phyloP scores from a whole-genome alignment of 92 coral and sea anemone species.

The Desmophyllum pertusum region DNA sequence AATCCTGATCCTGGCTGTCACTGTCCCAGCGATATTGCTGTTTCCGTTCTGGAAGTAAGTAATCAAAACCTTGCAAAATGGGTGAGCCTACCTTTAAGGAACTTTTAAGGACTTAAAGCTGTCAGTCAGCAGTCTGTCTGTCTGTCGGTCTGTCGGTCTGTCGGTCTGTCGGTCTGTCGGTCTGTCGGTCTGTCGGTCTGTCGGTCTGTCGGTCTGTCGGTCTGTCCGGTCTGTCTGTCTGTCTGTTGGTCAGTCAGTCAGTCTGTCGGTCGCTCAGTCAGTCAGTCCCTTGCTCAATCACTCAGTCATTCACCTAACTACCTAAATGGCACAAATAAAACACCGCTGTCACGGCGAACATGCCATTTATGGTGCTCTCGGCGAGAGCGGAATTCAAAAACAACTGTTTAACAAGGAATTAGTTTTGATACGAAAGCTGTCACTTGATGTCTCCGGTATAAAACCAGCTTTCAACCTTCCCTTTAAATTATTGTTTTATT shows the following conservation, averaged over 20 bases:
- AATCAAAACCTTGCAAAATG: too few relatives aligned
- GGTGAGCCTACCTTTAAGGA: background rate
- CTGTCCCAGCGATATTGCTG: slow-evolving; percentile 43
- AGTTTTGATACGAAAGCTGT: too few relatives aligned
- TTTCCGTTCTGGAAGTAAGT: slow-evolving; percentile 65
- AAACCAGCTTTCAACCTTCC: too few relatives aligned
- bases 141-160: background rate
- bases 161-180: background rate
- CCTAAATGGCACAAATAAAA: too few relatives aligned
- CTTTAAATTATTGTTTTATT: too few relatives aligned
- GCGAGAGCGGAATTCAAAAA: too few relatives aligned
- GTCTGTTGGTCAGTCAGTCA: background rate
- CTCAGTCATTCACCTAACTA: background rate
- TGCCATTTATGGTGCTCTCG: too few relatives aligned
- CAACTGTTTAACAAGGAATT: too few relatives aligned
- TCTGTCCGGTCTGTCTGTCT: background rate
- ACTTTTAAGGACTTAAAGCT: too few relatives aligned
- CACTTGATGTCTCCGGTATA: too few relatives aligned
- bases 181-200: background rate
- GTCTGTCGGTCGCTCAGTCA: background rate
- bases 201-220: background rate
- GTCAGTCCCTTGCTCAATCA: background rate
- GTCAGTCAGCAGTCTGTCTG: background rate
- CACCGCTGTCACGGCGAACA: too few relatives aligned
- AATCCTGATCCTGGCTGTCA: slow-evolving; percentile 21